phyloP scores from a whole-genome alignment of 2,888 invertebrate genomes.

The Camptogramma bilineatum region DNA sequence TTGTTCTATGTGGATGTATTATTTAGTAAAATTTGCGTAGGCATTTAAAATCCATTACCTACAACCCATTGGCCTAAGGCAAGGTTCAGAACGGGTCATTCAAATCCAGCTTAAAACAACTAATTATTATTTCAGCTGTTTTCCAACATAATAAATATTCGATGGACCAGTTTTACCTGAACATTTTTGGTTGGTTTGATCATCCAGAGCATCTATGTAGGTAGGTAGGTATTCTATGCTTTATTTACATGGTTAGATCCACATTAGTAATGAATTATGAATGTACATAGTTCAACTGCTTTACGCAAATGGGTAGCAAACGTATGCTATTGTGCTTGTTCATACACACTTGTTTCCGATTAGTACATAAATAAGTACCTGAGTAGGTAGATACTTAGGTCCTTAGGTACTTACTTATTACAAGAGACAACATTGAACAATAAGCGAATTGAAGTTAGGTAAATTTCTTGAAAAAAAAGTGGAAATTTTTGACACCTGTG shows the following conservation, averaged over 20 bases:
- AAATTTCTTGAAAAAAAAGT: too few species aligned
- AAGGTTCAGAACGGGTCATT: background rate
- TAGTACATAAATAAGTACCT: too few species aligned
- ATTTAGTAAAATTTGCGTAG: conserved; percentile 23
- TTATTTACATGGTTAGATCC: conserved; percentile 1
- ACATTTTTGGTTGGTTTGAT: too few species aligned
- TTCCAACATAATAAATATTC: background rate
- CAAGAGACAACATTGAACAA: too few species aligned
- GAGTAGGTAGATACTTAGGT: too few species aligned
- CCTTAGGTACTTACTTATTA: too few species aligned
- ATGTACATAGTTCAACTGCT: conserved; percentile 14
- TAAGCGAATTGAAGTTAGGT: too few species aligned
- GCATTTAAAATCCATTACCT: conserved; percentile 21
- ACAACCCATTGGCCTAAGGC: conserved; percentile 2
- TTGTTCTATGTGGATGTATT: background rate
- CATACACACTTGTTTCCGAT: too few species aligned
- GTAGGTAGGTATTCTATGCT: background rate
- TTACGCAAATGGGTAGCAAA: conserved; percentile 5
- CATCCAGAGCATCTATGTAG: too few species aligned
- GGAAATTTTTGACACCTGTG: too few species aligned
- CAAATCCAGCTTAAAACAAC: background rate
- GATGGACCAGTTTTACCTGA: background rate
- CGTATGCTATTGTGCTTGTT: background rate
- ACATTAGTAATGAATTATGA: conserved; percentile 17
- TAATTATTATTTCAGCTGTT: background rate